Base-by-base conservation (phyloP, 2,888 invertebrate genomes). In the Lycophotia porphyrea region DNA sequence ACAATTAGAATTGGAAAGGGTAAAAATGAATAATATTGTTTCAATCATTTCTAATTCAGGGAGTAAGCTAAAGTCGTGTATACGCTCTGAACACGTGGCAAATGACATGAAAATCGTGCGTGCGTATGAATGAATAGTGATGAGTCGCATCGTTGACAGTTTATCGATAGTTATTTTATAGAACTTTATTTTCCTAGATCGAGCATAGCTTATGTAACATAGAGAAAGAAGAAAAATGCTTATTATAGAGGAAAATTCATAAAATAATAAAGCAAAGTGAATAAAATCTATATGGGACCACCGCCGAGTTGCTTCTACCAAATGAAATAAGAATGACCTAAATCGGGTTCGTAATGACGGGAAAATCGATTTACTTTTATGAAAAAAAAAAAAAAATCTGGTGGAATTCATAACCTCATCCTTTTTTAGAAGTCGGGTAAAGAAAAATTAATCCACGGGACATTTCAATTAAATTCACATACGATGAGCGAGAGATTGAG, bases 71-170 rank as follows among this genome's bases (percentile, higher is more conserved):
- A 78, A 84, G 96, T 96, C 96, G 96, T 96, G 96, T 96, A 92
- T 92, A 90, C 84, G 91, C 93, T 90, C 91, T 89, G 91, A 92
- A 95, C 96, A 96, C 96, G 96, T 96, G 96, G 96, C 95, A 92
- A 91, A 86, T 85, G 92, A 96, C 96, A 96, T 94, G 95, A 93
- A 94, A 95, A 94, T 96, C 96, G 96, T 96, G 96, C 92, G 90
- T 93, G 91, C 88, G 91, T 90, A 91, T 91, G 88, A 88, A 90
- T 88, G 83, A 77, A 84, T 93, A 93, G 93, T 81, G 93, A 77
- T 90, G 91, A 67, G 66, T 47, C 77, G 31, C 8, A 7, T 15
- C 58, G 68, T 63, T 18, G 13, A 31, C 55, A 31, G 13, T 71
- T 42, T 85, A 87, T 89, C 90, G 90, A 90, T 88, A 75, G 18